Base-by-base conservation (phyloP, 1,140 invertebrate species). In the Nylanderia fulva region DNA sequence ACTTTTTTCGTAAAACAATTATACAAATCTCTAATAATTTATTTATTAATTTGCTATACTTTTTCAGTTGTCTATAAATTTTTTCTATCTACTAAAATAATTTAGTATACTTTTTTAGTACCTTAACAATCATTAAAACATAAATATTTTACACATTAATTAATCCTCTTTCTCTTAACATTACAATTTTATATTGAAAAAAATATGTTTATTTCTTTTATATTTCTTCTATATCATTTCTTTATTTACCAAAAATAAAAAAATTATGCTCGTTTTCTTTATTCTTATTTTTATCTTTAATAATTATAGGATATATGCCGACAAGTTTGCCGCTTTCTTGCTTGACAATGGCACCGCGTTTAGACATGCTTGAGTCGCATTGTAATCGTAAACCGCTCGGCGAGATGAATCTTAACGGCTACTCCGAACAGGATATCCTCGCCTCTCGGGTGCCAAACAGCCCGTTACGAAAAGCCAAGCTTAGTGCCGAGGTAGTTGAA, bases 331-430 rank as follows among this genome's bases (percentile, higher is more conserved):
- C 99, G 11, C 95, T 96, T 0, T 99, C 98, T 72, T 99, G 98
- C 93, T 95, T 99, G 71, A 98, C 98, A 6, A 99, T 98, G 95
- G 98, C 98, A 6, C 99, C 99, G 3, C 96, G 98, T 79, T 97
- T 98, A 45, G 97, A 98, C 90, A 96, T 96, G 79, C 93, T 97
- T 13, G 96, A 97, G 83, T 94, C 92, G 0, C 91, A 95, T n/a
- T 95, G 95, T 86, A 95, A 96, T 68, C 95, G 97, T 13, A 96
- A 95, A 88, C 97, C 97, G 11, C 94, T 98, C 2, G 93, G 95
- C 6, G 97, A 97, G 94, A 95, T 97, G 85, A 97, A 97, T 83
- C 94, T 86, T 24, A 94, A 94, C 36, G 88, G 84, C 13, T 83
- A 80, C 9, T 87, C 86, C 15, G 90, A 86, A 18, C 74, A 56